Evolutionary conservation across 2,113 vertebrate genomes (phyloP).

Genomic region (Prionailurus viverrinus): DNA sequence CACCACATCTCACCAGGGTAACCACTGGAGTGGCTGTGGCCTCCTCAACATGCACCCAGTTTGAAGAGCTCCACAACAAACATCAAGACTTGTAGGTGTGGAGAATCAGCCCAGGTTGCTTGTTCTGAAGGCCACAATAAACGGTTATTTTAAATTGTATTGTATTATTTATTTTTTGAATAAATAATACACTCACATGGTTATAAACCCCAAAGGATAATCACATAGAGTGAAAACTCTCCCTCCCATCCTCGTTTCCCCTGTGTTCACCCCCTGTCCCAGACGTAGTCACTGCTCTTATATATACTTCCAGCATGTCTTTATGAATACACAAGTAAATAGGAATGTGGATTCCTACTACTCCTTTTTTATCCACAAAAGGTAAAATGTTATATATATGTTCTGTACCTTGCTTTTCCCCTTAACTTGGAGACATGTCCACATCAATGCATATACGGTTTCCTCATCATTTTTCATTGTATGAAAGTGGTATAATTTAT

Average conservation of each 20-base stretch:
- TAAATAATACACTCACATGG: not conserved
- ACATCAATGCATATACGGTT: not conserved
- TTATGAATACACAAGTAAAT: not conserved
- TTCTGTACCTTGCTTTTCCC: not conserved
- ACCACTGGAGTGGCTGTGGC: not conserved
- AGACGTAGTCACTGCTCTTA: not conserved
- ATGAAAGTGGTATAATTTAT: not conserved
- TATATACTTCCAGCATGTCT: not conserved
- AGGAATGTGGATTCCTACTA: not conserved
- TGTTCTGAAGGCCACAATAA: slow-evolving; percentile 47
- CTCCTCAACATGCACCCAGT: not conserved
- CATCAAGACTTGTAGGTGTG: not conserved
- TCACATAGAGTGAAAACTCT: not conserved
- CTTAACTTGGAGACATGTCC: slow-evolving; percentile 20
- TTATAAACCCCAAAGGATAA: not conserved
- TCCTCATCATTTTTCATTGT: slow-evolving; percentile 18
- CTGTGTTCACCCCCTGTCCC: not conserved
- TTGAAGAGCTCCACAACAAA: not conserved
- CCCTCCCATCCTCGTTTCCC: not conserved
- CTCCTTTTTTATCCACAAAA: not conserved
- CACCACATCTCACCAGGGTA: rapidly evolving
- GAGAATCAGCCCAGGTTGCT: not conserved
- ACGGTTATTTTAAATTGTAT: slow-evolving; percentile 35
- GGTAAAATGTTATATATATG: not conserved
- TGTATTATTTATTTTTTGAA: slow-evolving; percentile 30